phyloP scores from a whole-genome alignment of 2,888 invertebrate genomes.

The Nemapogon koenigi region DNA sequence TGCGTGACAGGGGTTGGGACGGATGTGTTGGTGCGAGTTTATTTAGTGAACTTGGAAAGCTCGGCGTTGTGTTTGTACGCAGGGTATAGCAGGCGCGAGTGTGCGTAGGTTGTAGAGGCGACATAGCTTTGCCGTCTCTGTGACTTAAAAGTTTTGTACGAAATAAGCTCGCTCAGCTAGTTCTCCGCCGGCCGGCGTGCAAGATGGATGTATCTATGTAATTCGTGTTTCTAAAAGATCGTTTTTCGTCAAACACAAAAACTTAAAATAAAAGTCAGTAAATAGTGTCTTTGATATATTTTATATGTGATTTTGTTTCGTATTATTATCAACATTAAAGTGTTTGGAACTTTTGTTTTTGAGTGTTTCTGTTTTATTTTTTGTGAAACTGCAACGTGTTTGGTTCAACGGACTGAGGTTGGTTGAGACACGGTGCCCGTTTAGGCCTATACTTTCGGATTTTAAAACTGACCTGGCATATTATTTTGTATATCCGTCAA shows the following conservation, averaged over 20 bases:
- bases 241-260: conserved; percentile 42
- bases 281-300: conserved; percentile 15
- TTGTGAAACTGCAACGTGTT: conserved; percentile 62
- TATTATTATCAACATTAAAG: conserved; percentile 28
- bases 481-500: no score
- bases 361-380: conserved; percentile 53
- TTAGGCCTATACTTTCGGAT: conserved; percentile 37
- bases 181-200: conserved; percentile 58
- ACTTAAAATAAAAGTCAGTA: conserved; percentile 31
- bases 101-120: conserved; percentile 62
- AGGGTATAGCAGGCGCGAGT: conserved; percentile 48
- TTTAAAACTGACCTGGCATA: no score
- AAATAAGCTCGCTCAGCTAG: conserved; percentile 52
- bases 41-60: conserved; percentile 65
- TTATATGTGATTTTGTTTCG: conserved; percentile 20
- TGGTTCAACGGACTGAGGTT: conserved; percentile 64
- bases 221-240: conserved; percentile 27
- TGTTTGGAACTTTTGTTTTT: conserved; percentile 28
- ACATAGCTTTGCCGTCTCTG: conserved; percentile 65
- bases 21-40: conserved; percentile 62
- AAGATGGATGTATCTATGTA: conserved; percentile 35
- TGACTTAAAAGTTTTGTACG: conserved; percentile 63
- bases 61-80: conserved; percentile 59
- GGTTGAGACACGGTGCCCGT: conserved; percentile 48
- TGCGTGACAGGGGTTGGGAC: conserved; percentile 59